A percentile compares a stretch with the other conserved stretches of the same genome.
Conservation (phyloP, 2,888 invertebrate genomes). For the Cheilosia pagana region DNA sequence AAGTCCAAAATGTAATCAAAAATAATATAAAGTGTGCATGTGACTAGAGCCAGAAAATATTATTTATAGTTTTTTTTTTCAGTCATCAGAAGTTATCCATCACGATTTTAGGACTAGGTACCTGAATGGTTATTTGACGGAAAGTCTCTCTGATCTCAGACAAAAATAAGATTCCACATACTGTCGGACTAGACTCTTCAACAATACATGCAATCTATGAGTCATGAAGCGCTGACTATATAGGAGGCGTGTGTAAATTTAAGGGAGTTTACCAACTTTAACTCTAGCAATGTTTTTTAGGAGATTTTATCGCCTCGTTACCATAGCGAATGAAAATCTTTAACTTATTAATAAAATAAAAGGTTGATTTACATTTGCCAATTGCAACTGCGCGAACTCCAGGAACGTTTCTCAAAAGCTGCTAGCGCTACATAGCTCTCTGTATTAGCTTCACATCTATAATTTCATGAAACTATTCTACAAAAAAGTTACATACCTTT, state of each 20-base stretch:
- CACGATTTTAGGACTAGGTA: background rate
- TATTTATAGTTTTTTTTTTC: too few species aligned
- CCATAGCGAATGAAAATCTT: slow-evolving; percentile 8
- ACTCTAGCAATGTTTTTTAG: background rate
- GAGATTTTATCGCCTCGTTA: background rate
- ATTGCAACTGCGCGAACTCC: slow-evolving; percentile 19
- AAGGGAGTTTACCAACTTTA: slow-evolving; percentile 53
- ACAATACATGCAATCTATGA: slow-evolving; percentile 43
- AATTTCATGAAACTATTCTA: background rate
- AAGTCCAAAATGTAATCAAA: background rate
- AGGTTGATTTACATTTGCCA: background rate
- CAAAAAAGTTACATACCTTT: slow-evolving; percentile 17
- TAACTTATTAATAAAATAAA: background rate
- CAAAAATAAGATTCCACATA: background rate
- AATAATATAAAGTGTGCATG: background rate
- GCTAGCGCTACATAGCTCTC: background rate
- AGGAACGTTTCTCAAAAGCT: background rate
- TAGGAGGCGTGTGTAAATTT: slow-evolving; percentile 6
- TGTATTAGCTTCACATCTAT: background rate
- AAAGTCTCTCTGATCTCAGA: background rate
- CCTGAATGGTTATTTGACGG: background rate
- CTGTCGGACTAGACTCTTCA: slow-evolving; percentile 16
- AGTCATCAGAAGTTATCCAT: too few species aligned
- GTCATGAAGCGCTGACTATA: slow-evolving; percentile 31
- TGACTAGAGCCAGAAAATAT: too few species aligned